Conservation (phyloP, 1,140 invertebrate species). For the Nasonia vitripennis region DNA sequence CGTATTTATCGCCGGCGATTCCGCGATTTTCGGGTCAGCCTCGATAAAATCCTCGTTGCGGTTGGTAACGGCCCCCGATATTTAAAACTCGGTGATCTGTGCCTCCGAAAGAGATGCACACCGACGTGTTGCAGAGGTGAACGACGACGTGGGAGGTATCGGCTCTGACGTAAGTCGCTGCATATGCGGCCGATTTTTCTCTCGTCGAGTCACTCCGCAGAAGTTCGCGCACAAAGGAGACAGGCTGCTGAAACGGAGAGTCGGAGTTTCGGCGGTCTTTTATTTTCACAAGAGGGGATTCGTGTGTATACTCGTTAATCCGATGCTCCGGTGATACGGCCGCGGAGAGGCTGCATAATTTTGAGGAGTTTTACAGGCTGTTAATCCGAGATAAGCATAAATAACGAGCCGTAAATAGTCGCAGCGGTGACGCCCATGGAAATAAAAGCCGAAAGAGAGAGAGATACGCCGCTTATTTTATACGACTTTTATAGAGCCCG, state of each 20-base stretch:
- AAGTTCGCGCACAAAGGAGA: background rate
- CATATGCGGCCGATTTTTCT: background rate
- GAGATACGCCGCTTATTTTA: no score
- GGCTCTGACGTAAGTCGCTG: background rate
- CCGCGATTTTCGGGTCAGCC: background rate
- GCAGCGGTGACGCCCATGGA: background rate
- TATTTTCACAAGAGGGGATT: no score
- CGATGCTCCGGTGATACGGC: background rate
- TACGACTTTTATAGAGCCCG: no score
- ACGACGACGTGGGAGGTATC: constrained; percentile 21
- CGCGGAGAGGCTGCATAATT: background rate
- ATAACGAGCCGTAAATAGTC: background rate
- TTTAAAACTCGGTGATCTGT: background rate
- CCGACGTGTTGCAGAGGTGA: background rate
- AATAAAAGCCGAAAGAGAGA: background rate
- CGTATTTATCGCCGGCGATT: no score
- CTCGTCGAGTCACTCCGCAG: background rate
- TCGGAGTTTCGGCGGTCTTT: background rate
- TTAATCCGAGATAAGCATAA: background rate
- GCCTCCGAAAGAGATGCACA: no score
- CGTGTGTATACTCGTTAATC: background rate
- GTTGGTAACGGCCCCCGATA: no score
- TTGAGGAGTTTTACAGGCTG: background rate
- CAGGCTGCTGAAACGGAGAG: background rate
- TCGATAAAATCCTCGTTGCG: background rate